A percentile compares a stretch with the other conserved stretches of the same genome.
These are phyloP conservation scores for Pipistrellus nathusii DNA, from an alignment of 2,797 vertebrate genomes.

Conservation along the genomic window DNA sequence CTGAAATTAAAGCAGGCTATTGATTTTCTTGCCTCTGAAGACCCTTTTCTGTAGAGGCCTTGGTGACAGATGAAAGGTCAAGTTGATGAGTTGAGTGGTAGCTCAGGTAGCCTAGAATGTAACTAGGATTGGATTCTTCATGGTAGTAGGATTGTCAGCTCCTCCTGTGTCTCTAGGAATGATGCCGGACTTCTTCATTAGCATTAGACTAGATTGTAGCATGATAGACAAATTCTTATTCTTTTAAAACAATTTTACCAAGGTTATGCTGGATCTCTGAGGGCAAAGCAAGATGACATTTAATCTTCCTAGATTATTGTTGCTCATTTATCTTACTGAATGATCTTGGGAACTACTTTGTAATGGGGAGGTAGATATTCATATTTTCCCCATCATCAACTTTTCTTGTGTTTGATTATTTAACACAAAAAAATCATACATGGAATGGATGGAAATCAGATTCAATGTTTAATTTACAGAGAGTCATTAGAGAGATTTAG, in stretches of 20 bases:
- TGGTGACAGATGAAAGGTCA: not conserved
- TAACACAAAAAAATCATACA: not conserved
- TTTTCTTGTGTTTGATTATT: conserved; percentile 56
- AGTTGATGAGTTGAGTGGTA: conserved; percentile 1
- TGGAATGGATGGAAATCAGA: conserved; percentile 25
- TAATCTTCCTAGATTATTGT: conserved; percentile 20
- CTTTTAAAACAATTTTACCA: conserved; percentile 54
- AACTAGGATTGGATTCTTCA: conserved; percentile 26
- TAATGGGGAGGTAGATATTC: not conserved
- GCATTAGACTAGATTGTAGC: conserved; percentile 35
- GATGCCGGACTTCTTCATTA: not conserved
- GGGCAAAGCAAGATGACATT: conserved; percentile 18
- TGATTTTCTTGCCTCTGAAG: conserved; percentile 49
- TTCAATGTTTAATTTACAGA: conserved; percentile 53
- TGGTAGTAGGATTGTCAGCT: not conserved
- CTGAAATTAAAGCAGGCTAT: conserved; percentile 54
- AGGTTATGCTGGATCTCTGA: conserved; percentile 38
- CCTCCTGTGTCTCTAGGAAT: conserved; percentile 10
- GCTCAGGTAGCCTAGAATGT: not conserved
- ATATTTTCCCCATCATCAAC: conserved; percentile 30
- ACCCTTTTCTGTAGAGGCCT: conserved; percentile 23
- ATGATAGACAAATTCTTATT: conserved; percentile 39
- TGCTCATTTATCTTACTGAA: conserved; percentile 30
- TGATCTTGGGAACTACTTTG: conserved; percentile 41
- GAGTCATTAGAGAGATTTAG: conserved; percentile 31